These are phyloP conservation scores for Triplophysa bombifrons DNA, from an alignment of 2,797 vertebrate species.

Conservation along the genomic window DNA sequence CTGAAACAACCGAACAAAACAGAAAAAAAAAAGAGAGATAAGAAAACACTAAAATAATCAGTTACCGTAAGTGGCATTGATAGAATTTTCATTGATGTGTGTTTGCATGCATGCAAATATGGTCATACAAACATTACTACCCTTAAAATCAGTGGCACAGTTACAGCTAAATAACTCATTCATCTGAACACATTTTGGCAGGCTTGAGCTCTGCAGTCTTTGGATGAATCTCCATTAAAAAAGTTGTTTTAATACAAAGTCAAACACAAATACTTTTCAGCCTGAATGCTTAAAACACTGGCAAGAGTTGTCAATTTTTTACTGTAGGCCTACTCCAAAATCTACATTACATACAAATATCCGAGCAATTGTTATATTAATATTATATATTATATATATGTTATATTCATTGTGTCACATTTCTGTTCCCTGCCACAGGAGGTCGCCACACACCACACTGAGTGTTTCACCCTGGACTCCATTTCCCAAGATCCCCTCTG, in stretches of 20 bases:
- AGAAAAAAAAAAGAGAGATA: slow-evolving; percentile 60
- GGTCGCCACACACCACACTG: no score
- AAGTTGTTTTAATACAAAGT: slow-evolving; percentile 31
- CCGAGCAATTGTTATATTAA: neutral
- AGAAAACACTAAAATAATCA: slow-evolving; percentile 48
- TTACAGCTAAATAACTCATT: slow-evolving; percentile 76
- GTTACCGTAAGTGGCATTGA: neutral
- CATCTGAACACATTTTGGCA: slow-evolving; percentile 84
- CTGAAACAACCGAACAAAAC: no score
- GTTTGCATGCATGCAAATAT: neutral
- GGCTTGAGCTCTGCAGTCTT: slow-evolving; percentile 79
- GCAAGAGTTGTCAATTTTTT: neutral
- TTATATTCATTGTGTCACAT: no score
- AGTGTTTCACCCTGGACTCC: no score
- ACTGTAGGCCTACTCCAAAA: slow-evolving; percentile 19
- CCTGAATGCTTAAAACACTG: neutral
- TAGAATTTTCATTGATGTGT: neutral
- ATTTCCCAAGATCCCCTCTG: no score
- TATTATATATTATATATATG: no score
- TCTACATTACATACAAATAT: slow-evolving; percentile 6
- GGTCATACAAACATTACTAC: slow-evolving; percentile 84
- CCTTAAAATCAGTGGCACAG: slow-evolving; percentile 86
- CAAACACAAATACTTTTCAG: slow-evolving; percentile 7
- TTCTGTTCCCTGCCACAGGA: no score
- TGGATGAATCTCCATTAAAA: slow-evolving; percentile 71